These are phyloP conservation scores for Corythoichthys haematopterus DNA, from an alignment of 2,113 vertebrate species.

Conservation along the genomic window DNA sequence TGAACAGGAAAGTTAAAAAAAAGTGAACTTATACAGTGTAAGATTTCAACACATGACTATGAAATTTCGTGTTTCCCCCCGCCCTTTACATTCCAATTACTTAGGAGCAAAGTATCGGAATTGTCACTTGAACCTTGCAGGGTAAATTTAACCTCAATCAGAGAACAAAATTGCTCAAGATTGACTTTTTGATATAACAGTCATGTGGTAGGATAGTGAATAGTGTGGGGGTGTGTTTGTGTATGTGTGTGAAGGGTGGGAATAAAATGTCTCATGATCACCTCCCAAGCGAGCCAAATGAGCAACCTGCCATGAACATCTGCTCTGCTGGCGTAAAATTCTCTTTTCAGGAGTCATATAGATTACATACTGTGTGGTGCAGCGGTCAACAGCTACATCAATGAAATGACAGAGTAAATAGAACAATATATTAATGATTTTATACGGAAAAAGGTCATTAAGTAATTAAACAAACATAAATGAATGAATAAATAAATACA, in stretches of 20 bases:
- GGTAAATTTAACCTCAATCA: not conserved
- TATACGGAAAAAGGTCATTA: not conserved
- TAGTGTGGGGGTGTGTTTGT: constrained; percentile 4
- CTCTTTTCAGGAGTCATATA: constrained; percentile 20
- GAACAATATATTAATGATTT: not conserved
- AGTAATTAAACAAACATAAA: not conserved
- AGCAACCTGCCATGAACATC: constrained; percentile 67
- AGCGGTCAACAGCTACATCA: not conserved
- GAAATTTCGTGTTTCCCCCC: not conserved
- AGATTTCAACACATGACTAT: too few relatives aligned
- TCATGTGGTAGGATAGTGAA: constrained; percentile 10
- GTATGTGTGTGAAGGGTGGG: constrained; percentile 22
- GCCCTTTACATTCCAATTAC: not conserved
- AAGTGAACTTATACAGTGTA: too few relatives aligned
- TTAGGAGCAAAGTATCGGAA: not conserved
- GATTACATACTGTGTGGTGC: constrained; percentile 2
- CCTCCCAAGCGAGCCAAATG: constrained; percentile 58
- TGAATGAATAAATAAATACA: not conserved
- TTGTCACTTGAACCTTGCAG: not conserved
- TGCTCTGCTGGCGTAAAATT: constrained; percentile 53
- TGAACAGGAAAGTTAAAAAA: too few relatives aligned
- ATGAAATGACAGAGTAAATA: not conserved
- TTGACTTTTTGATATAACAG: constrained; percentile 24
- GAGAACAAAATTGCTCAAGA: not conserved
- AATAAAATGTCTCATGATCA: constrained; percentile 58